Conservation (phyloP, 2,888 invertebrate genomes). For the Erebia ligea region DNA sequence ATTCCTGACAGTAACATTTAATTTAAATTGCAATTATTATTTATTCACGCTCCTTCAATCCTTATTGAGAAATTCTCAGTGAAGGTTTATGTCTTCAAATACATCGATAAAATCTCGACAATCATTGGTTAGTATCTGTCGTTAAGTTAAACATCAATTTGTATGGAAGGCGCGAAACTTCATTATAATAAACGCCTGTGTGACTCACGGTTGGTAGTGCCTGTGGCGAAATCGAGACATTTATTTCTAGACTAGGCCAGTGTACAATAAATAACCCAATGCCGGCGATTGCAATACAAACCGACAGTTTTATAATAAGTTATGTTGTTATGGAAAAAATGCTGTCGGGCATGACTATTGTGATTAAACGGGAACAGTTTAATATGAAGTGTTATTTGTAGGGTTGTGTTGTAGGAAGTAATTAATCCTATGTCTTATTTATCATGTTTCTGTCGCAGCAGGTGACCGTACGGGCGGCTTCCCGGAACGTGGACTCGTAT, state of each 20-base stretch:
- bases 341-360: constrained; percentile 55
- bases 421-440: constrained; percentile 77
- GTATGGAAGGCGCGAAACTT: constrained; percentile 46
- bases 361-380: constrained; percentile 66
- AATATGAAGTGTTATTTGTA: constrained; percentile 67
- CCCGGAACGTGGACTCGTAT: constrained; percentile 48
- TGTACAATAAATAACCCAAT: constrained; percentile 63
- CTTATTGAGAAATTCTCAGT: constrained; percentile 31
- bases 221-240: constrained; percentile 51
- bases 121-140: constrained; percentile 39
- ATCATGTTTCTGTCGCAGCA: constrained; percentile 73
- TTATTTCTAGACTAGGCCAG: constrained; percentile 53
- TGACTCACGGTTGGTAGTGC: constrained; percentile 47
- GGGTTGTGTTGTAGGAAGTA: constrained; percentile 71
- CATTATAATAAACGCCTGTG: constrained; percentile 46
- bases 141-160: constrained; percentile 42
- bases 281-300: constrained; percentile 58
- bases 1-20: background rate
- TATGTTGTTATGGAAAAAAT: constrained; percentile 48
- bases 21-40: constrained; percentile 15
- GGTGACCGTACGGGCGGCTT: constrained; percentile 66
- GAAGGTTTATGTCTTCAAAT: constrained; percentile 31
- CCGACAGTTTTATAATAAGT: constrained; percentile 61
- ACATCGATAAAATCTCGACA: constrained; percentile 39
- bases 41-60: constrained; percentile 30